These are phyloP conservation scores for Drosophila biarmipes DNA, from an alignment of 1,140 invertebrate genomes.

Conservation along the genomic window DNA sequence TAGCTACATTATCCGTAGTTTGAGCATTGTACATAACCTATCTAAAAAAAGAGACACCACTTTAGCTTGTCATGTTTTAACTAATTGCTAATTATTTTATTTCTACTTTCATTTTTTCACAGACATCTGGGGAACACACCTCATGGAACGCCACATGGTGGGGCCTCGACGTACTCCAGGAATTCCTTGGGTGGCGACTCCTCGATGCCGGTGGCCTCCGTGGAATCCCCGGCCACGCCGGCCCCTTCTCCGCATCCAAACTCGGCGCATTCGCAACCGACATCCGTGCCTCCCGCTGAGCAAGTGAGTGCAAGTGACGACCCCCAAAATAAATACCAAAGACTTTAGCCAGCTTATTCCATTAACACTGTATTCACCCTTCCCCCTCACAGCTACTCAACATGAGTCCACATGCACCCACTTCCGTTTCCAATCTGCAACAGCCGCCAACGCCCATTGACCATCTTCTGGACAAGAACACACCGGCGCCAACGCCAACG, in stretches of 20 bases:
- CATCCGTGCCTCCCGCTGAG: constrained; percentile 90
- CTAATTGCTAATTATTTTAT: constrained; percentile 4
- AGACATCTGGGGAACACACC: constrained; percentile 64
- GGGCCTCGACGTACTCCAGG: constrained; percentile 87
- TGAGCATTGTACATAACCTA: constrained; percentile 53
- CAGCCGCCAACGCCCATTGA: constrained; percentile 83
- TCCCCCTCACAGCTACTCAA: constrained; percentile 57
- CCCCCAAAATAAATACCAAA: constrained; percentile 67
- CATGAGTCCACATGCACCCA: constrained; percentile 80
- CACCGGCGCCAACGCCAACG: constrained; percentile 81
- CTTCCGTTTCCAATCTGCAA: constrained; percentile 83
- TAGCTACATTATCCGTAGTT: constrained; percentile 47
- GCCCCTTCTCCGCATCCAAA: constrained; percentile 91
- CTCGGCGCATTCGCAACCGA: constrained; percentile 89
- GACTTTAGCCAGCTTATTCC: neutral
- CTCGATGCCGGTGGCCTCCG: constrained; percentile 87
- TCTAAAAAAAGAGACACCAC: neutral
- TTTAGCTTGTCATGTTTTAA: neutral
- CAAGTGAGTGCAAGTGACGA: constrained; percentile 87
- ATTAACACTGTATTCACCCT: constrained; percentile 7
- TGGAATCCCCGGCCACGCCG: constrained; percentile 89
- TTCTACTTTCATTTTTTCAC: constrained; percentile 3
- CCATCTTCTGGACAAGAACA: constrained; percentile 83
- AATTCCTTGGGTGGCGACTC: constrained; percentile 86
- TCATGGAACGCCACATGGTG: constrained; percentile 82